Evolutionary conservation across 2,888 invertebrate genomes (phyloP), one percentile per base, ranked within the genome.

Genomic region (Drosophila neonasuta): DNA sequence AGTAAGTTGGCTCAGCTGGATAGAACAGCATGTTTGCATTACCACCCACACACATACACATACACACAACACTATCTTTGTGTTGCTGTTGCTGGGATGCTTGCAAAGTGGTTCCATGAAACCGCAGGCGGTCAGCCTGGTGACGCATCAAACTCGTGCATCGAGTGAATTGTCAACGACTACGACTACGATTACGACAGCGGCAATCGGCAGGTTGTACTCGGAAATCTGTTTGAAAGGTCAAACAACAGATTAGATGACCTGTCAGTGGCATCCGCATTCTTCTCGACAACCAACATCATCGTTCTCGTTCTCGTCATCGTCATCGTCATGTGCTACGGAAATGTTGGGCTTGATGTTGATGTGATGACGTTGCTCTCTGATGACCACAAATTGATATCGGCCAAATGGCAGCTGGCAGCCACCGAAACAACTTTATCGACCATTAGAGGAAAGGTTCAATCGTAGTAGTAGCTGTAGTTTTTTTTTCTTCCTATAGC

Each of bases 301-400:
- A 36, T 36, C 36, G 20, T 24, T 6, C 24, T 24, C 24, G 24
- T 24, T 6, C 4, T 24, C 24, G 24, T 24, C 24, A 24, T 24
- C 24, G 24, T 24, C 24, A 24, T 24, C 24, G 24, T 24, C 24
- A 6, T 24, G 24, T 24, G 24, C 55, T 41, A 44, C 73, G 77
- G 75, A 75, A 75, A 69, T 61, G 58, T 74, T 60, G 13, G 51
- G 62, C 68, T 54, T 66, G 71, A 68, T 72, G 65, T 54, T 66
- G 71, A 68, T 72, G 65, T 50, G 65, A 64, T 69, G 67, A 57
- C 67, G 39, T 56, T 50, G 20, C 32, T 36, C 32, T 36, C 30
- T 45, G 61, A 62, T 80, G 83, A 83, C 84, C 86, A 67, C 86
- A 82, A 82, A 80, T 80, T 77, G 83, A 70, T 79, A 76, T 65